Percentiles rank a stretch among this genome's conserved stretches.
phyloP scores from a whole-genome alignment of 2,888 invertebrate species.

The Latheticus oryzae region DNA sequence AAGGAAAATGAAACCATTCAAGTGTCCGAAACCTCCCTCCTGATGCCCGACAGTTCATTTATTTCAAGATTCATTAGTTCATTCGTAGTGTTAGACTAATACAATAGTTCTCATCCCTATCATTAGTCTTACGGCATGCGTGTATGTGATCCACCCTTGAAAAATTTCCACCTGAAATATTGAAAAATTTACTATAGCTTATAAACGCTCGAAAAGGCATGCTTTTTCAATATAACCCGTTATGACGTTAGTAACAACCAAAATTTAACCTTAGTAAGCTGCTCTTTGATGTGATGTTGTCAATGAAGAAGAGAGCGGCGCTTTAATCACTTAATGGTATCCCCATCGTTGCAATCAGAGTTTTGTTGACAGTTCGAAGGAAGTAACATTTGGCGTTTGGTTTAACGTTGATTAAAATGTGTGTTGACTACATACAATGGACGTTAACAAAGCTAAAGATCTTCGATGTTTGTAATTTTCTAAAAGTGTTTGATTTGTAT shows the following conservation, averaged over 20 bases:
- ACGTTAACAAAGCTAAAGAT: no score
- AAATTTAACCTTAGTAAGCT: no score
- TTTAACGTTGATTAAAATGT: constrained; percentile 27
- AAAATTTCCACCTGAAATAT: no score
- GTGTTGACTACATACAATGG: constrained; percentile 8
- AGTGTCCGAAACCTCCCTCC: constrained; percentile 33
- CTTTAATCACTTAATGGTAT: constrained; percentile 35
- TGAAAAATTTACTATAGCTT: no score
- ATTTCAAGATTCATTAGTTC: constrained; percentile 40
- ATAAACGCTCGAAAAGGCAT: no score
- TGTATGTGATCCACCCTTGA: no score
- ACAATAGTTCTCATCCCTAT: constrained; percentile 39
- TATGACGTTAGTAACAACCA: no score
- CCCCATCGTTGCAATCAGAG: constrained; percentile 29
- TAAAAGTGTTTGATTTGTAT: no score
- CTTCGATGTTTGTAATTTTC: no score
- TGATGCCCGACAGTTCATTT: constrained; percentile 38
- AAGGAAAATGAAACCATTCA: constrained; percentile 5
- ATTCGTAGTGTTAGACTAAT: constrained; percentile 38
- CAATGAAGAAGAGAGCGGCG: constrained; percentile 16
- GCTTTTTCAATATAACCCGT: no score
- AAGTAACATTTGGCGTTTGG: constrained; percentile 28
- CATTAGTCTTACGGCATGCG: constrained; percentile 37
- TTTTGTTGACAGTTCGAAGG: constrained; percentile 30
- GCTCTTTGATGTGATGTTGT: constrained; percentile 29